Evolutionary conservation across 2,888 invertebrate species (phyloP).

Genomic region (Chloroclystis v-ata): DNA sequence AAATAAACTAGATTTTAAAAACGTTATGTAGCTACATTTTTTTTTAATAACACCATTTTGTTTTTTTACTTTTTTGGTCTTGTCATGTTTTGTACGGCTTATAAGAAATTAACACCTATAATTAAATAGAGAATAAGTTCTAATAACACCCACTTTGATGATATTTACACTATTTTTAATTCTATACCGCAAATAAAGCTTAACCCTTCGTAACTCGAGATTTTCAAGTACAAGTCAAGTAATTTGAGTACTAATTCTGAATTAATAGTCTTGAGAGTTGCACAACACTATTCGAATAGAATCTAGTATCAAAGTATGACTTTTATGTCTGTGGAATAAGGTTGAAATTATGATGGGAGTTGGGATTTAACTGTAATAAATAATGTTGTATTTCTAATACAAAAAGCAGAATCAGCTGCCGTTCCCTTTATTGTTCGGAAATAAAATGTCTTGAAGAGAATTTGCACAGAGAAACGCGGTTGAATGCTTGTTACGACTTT

Average conservation of each 20-base stretch:
- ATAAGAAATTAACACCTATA: conserved; percentile 22
- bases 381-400: conserved; percentile 17
- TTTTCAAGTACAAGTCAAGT: conserved; percentile 33
- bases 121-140: conserved; percentile 20
- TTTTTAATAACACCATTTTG: too few relatives aligned
- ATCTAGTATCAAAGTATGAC: neutral
- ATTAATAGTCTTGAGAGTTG: conserved; percentile 22
- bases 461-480: conserved; percentile 68
- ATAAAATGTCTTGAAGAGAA: conserved; percentile 64
- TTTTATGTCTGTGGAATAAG: neutral
- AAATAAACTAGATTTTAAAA: conserved; percentile 6
- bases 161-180: conserved; percentile 33
- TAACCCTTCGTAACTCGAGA: conserved; percentile 29
- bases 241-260: conserved; percentile 35
- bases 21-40: neutral
- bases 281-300: neutral
- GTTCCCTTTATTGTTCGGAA: conserved; percentile 49
- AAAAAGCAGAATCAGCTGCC: conserved; percentile 66
- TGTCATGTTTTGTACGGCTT: conserved; percentile 6
- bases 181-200: conserved; percentile 24
- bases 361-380: neutral
- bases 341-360: conserved; percentile 4
- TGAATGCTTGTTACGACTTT: conserved; percentile 53
- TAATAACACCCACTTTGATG: conserved; percentile 22
- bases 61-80: neutral